Percentiles rank a stretch among this genome's conserved stretches.
These are phyloP conservation scores for Sebastes miniatus DNA, from an alignment of 2,797 vertebrate species.

Conservation along the genomic window DNA sequence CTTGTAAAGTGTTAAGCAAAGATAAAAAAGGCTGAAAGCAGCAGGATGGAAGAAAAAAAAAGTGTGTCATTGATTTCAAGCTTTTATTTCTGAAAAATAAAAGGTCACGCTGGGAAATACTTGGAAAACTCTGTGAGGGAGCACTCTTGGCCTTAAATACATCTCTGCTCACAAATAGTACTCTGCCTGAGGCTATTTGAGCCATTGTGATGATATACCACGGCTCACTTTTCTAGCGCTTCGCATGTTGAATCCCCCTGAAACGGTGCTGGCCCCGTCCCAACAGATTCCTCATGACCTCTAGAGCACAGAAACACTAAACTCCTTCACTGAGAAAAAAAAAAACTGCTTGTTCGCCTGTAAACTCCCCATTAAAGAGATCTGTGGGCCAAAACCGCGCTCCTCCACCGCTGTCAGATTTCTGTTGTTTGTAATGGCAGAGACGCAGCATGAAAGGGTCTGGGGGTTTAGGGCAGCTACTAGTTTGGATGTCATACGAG, in stretches of 20 bases:
- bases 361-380: slow-evolving; percentile 63
- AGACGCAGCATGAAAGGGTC: slow-evolving; percentile 55
- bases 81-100: slow-evolving; percentile 42
- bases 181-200: slow-evolving; percentile 26
- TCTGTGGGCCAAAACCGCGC: slow-evolving; percentile 53
- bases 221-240: slow-evolving; percentile 22
- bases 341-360: slow-evolving; percentile 41
- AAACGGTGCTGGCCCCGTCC: slow-evolving; percentile 37
- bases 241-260: slow-evolving; percentile 26
- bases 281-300: slow-evolving; percentile 57
- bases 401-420: slow-evolving; percentile 52
- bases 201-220: slow-evolving; percentile 40
- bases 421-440: slow-evolving; percentile 60
- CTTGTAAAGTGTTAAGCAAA: slow-evolving; percentile 38
- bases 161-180: slow-evolving; percentile 53
- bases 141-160: slow-evolving; percentile 45
- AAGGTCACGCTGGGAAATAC: slow-evolving; percentile 55
- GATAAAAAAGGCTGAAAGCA: slow-evolving; percentile 41
- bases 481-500: slow-evolving; percentile 64
- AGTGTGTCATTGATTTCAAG: slow-evolving; percentile 48
- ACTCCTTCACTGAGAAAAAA: slow-evolving; percentile 17
- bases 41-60: slow-evolving; percentile 40
- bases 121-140: slow-evolving; percentile 45
- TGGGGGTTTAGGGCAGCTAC: slow-evolving; percentile 70
- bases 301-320: slow-evolving; percentile 44